Evolutionary conservation across 2,113 vertebrate genomes (phyloP).

Genomic region (Gobiocypris rarus): DNA sequence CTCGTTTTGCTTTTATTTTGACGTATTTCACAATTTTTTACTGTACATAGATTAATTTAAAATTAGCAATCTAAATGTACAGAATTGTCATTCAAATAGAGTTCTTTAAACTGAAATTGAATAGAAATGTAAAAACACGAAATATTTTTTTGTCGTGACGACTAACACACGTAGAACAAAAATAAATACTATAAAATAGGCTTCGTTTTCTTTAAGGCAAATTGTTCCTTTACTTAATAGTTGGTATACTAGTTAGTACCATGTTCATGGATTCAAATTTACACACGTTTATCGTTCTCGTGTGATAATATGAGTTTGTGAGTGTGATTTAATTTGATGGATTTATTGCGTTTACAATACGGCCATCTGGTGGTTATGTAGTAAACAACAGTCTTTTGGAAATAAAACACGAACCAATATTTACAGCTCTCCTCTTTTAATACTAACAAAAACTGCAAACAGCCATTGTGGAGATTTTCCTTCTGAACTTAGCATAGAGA

Average conservation of each 20-base stretch:
- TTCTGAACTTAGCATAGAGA: neutral
- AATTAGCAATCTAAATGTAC: too few species aligned
- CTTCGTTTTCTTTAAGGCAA: neutral
- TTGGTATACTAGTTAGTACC: neutral
- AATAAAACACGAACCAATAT: conserved; percentile 4
- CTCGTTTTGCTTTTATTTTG: neutral
- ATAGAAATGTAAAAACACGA: neutral
- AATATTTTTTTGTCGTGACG: neutral
- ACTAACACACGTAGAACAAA: neutral
- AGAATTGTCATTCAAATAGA: neutral
- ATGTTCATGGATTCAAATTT: too few species aligned
- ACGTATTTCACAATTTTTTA: neutral
- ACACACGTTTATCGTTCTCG: neutral
- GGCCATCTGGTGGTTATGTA: conserved; percentile 39
- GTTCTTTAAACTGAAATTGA: neutral
- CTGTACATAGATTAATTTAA: neutral
- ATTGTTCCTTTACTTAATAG: neutral
- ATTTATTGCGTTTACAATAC: conserved; percentile 1
- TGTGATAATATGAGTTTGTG: neutral
- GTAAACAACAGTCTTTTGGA: neutral
- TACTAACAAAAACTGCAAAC: conserved; percentile 30
- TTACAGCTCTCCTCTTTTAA: conserved; percentile 41
- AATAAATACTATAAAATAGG: neutral
- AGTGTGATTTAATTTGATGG: neutral
- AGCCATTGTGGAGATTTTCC: conserved; percentile 22